These are phyloP conservation scores for Anastrepha ludens DNA, from an alignment of 1,140 invertebrate genomes.

Conservation along the genomic window DNA sequence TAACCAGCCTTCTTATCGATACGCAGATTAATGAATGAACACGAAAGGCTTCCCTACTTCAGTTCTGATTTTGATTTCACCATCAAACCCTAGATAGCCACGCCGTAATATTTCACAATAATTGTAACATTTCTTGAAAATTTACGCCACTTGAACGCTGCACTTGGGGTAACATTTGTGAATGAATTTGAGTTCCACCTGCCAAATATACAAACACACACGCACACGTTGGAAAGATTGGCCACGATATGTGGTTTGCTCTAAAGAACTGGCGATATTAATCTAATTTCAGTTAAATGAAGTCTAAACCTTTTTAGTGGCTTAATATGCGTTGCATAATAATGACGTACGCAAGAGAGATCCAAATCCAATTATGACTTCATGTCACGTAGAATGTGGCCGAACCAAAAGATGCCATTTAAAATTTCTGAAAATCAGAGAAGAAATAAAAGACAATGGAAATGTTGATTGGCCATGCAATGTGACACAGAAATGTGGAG, in stretches of 20 bases:
- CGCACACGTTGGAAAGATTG: not conserved
- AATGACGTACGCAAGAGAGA: not conserved
- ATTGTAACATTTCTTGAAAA: not conserved
- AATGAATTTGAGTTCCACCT: slow-evolving; percentile 12
- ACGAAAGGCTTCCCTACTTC: not conserved
- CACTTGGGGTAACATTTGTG: slow-evolving; percentile 12
- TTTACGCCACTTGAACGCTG: not conserved
- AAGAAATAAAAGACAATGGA: not conserved
- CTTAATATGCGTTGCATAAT: not conserved
- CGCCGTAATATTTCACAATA: not conserved
- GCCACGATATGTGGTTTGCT: not conserved
- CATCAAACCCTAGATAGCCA: not conserved
- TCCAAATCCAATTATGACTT: not conserved
- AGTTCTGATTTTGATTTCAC: slow-evolving; percentile 17
- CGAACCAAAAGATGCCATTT: not conserved
- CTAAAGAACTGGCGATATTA: slow-evolving; percentile 1
- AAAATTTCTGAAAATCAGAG: not conserved
- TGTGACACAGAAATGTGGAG: not conserved
- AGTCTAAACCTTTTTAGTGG: slow-evolving; percentile 17
- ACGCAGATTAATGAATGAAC: not conserved
- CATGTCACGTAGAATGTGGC: slow-evolving; percentile 18
- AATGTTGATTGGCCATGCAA: not conserved
- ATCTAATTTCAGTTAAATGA: slow-evolving; percentile 45
- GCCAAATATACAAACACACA: not conserved
- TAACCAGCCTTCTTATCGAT: not conserved